These are phyloP conservation scores for Gambelia wislizenii DNA, from an alignment of 2,797 vertebrate species.

Conservation along the genomic window DNA sequence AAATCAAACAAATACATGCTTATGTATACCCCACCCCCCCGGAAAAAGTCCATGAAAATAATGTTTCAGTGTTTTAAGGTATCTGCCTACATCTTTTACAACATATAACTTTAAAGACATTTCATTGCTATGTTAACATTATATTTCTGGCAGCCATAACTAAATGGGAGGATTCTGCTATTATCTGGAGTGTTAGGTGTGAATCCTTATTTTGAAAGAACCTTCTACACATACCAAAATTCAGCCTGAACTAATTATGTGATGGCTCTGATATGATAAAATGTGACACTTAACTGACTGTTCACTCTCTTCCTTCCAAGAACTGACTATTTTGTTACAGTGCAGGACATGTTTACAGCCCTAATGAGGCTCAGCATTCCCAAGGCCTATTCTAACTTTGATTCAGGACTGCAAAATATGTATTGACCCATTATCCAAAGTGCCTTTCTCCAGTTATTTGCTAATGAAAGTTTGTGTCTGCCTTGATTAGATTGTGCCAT, in stretches of 20 bases:
- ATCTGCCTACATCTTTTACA: conserved; percentile 6
- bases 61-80: neutral
- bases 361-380: neutral
- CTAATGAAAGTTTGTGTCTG: conserved; percentile 59
- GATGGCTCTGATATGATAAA: conserved; percentile 15
- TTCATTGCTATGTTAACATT: conserved; percentile 21
- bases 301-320: conserved; percentile 16
- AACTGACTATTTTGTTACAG: neutral
- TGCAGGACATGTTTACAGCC: conserved; percentile 24
- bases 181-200: conserved; percentile 42
- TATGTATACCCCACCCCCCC: too few species aligned
- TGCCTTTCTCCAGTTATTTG: conserved; percentile 48
- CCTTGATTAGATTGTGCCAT: conserved; percentile 66
- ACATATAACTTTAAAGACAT: conserved; percentile 13
- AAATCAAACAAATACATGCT: neutral
- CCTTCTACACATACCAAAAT: neutral
- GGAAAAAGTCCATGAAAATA: conserved; percentile 7
- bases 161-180: conserved; percentile 33
- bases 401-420: conserved; percentile 54
- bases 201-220: conserved; percentile 10
- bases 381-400: conserved; percentile 2
- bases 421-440: conserved; percentile 58
- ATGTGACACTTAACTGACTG: conserved; percentile 12
- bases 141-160: conserved; percentile 29
- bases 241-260: conserved; percentile 1